Base-by-base conservation (phyloP, 2,888 invertebrate genomes). In the Pyrocoelia pectoralis region DNA sequence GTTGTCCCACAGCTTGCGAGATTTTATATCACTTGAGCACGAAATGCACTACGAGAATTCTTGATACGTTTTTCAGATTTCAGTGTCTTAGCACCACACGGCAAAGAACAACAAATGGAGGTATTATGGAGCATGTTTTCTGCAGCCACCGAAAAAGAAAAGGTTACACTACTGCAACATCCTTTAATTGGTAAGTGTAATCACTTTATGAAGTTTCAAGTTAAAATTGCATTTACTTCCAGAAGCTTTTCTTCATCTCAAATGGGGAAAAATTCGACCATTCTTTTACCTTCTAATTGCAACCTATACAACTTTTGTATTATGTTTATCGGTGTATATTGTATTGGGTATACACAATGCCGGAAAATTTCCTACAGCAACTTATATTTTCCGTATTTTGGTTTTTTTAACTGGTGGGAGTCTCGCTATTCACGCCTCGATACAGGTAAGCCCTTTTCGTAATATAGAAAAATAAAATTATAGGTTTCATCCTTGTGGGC, bases 211-310 rank as follows among this genome's bases (percentile, higher is more conserved):
- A n/a, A n/a, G n/a, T n/a, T n/a, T n/a, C n/a, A n/a, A 43, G 10
- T 9, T 43, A 15, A 43, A 24, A 5, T 24, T 12, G 6, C 43
- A 12, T 43, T 3, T 24, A 24, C 24, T 24, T 65, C 4, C 54
- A 77, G 83, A 83, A 70, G 74, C 81, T 8, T 84, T 82, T 68
- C 77, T 84, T 28, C 77, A 77, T 19, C 72, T 85, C 18, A 85
- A 86, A 73, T 86, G 85, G 85, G 70, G 79, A n/a, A 81, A 78
- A 67, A 79, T 85, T 14, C 76, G 83, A 43, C 74, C 77, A 46
- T 83, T 85, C 66, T 85, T 85, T 70, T 82, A 81, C 56, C 67
- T 81, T 15, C 74, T 83, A 50, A 77, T 83, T 6, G 65, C 73
- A 14, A 71, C 80, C 14, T 82, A 83, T 59, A 69, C 79, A 1